phyloP scores from a whole-genome alignment of 1,140 invertebrate species.

The Drosophila funebris region DNA sequence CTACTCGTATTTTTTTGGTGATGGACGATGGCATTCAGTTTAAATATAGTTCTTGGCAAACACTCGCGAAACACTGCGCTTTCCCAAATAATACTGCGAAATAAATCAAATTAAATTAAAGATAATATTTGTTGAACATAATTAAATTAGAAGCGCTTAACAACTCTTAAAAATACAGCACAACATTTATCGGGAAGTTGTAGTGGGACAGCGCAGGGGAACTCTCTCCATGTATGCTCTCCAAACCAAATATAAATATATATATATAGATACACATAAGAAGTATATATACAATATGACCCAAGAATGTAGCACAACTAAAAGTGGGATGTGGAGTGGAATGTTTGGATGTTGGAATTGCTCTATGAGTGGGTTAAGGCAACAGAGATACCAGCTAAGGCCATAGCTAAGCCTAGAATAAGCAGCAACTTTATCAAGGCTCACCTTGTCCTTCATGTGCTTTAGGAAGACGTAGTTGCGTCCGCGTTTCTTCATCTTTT shows the following conservation, averaged over 20 bases:
- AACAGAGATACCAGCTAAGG: constrained; percentile 28
- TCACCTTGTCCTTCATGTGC: constrained; percentile 90
- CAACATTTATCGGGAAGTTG: constrained; percentile 30
- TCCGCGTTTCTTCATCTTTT: constrained; percentile 91
- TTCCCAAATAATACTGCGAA: constrained; percentile 80
- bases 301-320: constrained; percentile 30
- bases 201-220: constrained; percentile 47
- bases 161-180: constrained; percentile 36
- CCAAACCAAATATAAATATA: constrained; percentile 30
- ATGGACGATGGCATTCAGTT: constrained; percentile 55
- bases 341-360: constrained; percentile 29
- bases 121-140: constrained; percentile 51
- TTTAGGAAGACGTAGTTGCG: constrained; percentile 92
- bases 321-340: constrained; percentile 31
- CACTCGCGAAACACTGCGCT: constrained; percentile 78
- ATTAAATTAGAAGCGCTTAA: constrained; percentile 36
- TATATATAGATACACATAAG: not conserved
- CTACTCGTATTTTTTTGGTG: constrained; percentile 62
- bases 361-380: constrained; percentile 33
- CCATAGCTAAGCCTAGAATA: constrained; percentile 1
- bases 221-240: constrained; percentile 34
- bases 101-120: constrained; percentile 73
- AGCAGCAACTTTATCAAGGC: not conserved
- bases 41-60: constrained; percentile 75
- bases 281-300: constrained; percentile 15